These are phyloP conservation scores for Mastomys coucha DNA, from an alignment of 2,113 vertebrate species.

Conservation along the genomic window DNA sequence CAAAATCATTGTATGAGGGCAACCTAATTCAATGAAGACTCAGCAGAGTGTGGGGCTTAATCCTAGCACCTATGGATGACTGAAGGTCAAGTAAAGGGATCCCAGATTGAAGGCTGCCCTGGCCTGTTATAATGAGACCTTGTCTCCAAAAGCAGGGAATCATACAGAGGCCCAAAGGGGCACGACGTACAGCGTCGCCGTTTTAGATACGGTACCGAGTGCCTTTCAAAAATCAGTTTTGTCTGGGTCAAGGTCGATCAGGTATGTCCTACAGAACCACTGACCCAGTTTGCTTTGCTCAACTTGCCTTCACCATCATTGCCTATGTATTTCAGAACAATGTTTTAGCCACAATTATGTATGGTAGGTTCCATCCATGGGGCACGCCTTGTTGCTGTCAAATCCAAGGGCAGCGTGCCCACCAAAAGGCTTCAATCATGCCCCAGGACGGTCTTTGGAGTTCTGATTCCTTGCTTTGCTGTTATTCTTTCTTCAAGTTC, in stretches of 20 bases:
- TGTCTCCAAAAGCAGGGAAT: not conserved
- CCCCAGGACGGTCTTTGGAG: not conserved
- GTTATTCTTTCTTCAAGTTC: constrained; percentile 1
- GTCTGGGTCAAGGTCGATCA: not conserved
- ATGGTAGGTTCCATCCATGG: not conserved
- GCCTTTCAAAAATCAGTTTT: constrained; percentile 5
- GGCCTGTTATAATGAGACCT: not conserved
- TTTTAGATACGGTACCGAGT: not conserved
- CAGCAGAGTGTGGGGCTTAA: not conserved
- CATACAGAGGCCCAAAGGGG: not conserved
- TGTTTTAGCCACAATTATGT: not conserved
- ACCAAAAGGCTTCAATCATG: not conserved
- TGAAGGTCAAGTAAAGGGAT: too few relatives aligned
- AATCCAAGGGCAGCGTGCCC: not conserved
- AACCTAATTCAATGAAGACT: constrained; percentile 5
- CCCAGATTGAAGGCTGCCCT: not conserved
- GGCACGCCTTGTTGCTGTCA: not conserved
- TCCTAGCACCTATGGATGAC: not conserved
- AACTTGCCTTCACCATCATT: not conserved
- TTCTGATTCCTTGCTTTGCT: not conserved
- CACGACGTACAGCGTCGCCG: not conserved
- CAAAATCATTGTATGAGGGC: not conserved
- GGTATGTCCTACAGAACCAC: not conserved
- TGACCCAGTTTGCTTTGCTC: not conserved
- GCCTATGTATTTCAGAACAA: not conserved